Base-by-base conservation (phyloP, 2,888 invertebrate species). In the Cosmia trapezina region DNA sequence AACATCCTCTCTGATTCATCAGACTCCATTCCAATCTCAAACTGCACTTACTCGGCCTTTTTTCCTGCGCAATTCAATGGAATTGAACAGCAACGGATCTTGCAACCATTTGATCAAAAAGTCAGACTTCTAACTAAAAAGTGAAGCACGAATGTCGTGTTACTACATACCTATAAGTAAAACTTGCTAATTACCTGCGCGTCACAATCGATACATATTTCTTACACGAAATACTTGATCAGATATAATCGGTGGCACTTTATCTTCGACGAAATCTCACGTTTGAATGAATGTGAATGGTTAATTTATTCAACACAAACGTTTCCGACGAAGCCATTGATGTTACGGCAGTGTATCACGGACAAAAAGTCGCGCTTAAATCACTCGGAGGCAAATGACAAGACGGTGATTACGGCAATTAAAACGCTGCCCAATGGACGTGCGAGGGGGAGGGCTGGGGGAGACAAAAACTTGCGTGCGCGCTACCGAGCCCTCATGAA, bases 351-450 rank as follows among this genome's bases (percentile, higher is more conserved):
- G 49, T 71, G 83, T 56, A 78, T 70, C 66, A 73, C 73, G 81
- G 78, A 81, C 84, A 87, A 80, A 84, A 80, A 86, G 75, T 79
- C 79, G 75, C 78, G 85, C 76, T 83, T 88, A 85, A 90, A 89
- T 88, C 91, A 87, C 86, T 86, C 86, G 81, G 87, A 89, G 89
- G 89, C 91, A 92, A 92, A 92, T 91, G 91, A 89, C 89, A 85
- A 88, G 87, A 73, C 87, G 84, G 85, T 87, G 91, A 91, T 91
- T 91, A 89, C 87, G 84, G 89, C 91, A 91, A 92, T 91, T 91
- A 92, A 91, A 83, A 86, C 80, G 82, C 82, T 77, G 73, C 47
- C 68, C 79, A 76, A 69, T 76, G 84, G 74, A 69, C 63, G 47
- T 67, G 68, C 14, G 43, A 19, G 45, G 56, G 65, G 19, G 41